Conservation (phyloP, 2,888 invertebrate species). For the Phania funesta region DNA sequence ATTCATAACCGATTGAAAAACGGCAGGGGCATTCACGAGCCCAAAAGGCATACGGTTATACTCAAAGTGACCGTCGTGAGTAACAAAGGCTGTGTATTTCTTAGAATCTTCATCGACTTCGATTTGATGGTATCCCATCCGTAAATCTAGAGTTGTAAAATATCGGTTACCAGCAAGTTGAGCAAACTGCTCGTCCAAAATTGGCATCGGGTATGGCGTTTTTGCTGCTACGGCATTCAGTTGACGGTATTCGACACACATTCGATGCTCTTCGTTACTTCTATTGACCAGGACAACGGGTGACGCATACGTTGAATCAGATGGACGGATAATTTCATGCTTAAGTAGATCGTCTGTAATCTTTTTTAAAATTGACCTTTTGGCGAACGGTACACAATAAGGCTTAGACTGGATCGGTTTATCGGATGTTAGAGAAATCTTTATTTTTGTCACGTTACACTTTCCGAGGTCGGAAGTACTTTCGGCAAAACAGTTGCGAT, state of each 20-base stretch:
- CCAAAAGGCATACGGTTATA: constrained; percentile 68
- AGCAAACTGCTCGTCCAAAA: constrained; percentile 62
- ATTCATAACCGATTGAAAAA: constrained; percentile 52
- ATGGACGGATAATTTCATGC: constrained; percentile 50
- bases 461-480: no score
- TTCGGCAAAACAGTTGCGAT: no score
- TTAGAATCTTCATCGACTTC: constrained; percentile 55
- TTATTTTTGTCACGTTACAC: not conserved
- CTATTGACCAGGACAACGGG: constrained; percentile 65
- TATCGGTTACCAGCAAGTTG: constrained; percentile 41
- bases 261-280: constrained; percentile 62
- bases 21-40: constrained; percentile 61
- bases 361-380: constrained; percentile 31
- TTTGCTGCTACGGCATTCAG: constrained; percentile 49
- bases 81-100: constrained; percentile 66
- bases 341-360: constrained; percentile 48
- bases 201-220: constrained; percentile 64
- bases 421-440: not conserved
- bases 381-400: constrained; percentile 58
- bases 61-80: constrained; percentile 61
- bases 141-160: constrained; percentile 38
- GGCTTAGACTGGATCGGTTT: constrained; percentile 57
- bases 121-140: constrained; percentile 65
- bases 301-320: constrained; percentile 61
- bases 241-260: not conserved